phyloP scores from a whole-genome alignment of 2,797 vertebrate genomes.

The Sebastes hubbsi region DNA sequence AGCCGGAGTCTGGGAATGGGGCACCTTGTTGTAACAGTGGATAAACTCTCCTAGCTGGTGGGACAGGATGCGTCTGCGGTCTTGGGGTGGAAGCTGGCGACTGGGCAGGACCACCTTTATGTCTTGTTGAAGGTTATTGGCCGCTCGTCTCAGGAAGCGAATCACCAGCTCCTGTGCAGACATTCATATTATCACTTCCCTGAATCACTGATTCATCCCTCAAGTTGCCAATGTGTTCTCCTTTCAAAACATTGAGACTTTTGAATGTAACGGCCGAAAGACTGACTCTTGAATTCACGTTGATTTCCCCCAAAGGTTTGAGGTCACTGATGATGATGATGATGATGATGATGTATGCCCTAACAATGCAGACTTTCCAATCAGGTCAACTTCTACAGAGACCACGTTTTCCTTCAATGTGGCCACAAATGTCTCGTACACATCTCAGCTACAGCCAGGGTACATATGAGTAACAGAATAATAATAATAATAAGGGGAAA shows the following conservation, averaged over 20 bases:
- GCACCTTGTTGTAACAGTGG: conserved; percentile 89
- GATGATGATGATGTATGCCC: conserved; percentile 31
- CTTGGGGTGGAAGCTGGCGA: conserved; percentile 81
- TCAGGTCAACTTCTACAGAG: conserved; percentile 43
- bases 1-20: not conserved
- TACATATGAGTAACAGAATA: conserved; percentile 55
- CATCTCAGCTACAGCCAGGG: conserved; percentile 49
- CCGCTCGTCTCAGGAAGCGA: conserved; percentile 91
- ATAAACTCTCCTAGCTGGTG: conserved; percentile 93
- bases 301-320: conserved; percentile 51
- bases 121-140: conserved; percentile 90
- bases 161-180: conserved; percentile 90
- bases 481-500: conserved; percentile 57
- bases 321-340: conserved; percentile 43
- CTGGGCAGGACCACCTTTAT: conserved; percentile 87
- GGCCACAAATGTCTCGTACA: conserved; percentile 58
- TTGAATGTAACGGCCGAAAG: not conserved
- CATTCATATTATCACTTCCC: not conserved
- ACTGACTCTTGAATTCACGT: conserved; percentile 3
- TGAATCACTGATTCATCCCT: conserved; percentile 24
- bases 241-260: conserved; percentile 5
- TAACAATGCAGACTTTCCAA: conserved; percentile 71
- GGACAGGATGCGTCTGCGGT: conserved; percentile 90
- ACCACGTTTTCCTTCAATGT: conserved; percentile 56
- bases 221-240: not conserved